Evolutionary conservation across 2,797 vertebrate genomes (phyloP).

Genomic region (Myoxocephalus aenaeus): DNA sequence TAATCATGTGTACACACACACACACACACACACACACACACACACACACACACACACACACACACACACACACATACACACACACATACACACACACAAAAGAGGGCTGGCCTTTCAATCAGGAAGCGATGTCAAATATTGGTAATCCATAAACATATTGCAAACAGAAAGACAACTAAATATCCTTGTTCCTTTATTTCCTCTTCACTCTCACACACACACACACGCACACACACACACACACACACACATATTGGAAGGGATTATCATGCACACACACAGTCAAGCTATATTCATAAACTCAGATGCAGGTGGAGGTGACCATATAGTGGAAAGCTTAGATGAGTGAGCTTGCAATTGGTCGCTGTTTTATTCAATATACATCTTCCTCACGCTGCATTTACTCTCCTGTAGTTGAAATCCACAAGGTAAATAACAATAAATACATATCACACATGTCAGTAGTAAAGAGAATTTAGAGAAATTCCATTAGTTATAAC

Average conservation of each 20-base stretch:
- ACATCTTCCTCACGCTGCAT: background rate
- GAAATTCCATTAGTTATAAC: background rate
- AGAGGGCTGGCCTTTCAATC: conserved; percentile 18
- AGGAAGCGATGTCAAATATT: conserved; percentile 31
- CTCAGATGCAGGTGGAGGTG: background rate
- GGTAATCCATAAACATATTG: conserved; percentile 38
- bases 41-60: background rate
- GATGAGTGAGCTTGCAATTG: background rate
- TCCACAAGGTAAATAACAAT: background rate
- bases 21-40: background rate
- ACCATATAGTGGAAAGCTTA: conserved; percentile 6
- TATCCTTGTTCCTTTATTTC: conserved; percentile 28
- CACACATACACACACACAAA: conserved; percentile 6
- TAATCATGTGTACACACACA: background rate
- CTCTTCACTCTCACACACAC: conserved; percentile 24
- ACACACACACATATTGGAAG: conserved; percentile 5
- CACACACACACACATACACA: background rate
- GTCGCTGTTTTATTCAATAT: background rate
- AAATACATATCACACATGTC: background rate
- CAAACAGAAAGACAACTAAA: conserved; percentile 45
- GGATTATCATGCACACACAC: conserved; percentile 17
- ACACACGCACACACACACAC: conserved; percentile 20
- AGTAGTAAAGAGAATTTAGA: background rate
- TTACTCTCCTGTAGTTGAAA: background rate
- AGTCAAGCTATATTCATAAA: conserved; percentile 29